Evolutionary conservation across 2,888 invertebrate genomes (phyloP), one percentile per base, ranked within the genome.

Genomic region (Dioctria linearis): DNA sequence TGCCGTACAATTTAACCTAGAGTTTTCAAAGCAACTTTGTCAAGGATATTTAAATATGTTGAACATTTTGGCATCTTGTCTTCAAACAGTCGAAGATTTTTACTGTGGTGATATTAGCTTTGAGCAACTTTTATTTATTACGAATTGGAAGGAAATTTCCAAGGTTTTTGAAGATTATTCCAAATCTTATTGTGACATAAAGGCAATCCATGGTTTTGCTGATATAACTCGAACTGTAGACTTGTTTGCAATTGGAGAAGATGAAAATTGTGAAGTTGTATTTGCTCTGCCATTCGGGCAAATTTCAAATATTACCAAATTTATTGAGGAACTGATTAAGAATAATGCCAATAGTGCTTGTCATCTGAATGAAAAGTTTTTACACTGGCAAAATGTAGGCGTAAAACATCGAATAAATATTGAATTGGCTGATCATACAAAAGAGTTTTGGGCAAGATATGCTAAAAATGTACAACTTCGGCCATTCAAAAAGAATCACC

Each of bases 151-250:
- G 85, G 95, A 95, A 88, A 92, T 91, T 88, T 91, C 94, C 86
- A 91, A 91, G 86, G 90, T 94, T 82, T 94, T 94, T 87, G 93
- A 92, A 87, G 91, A 91, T 87, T 95, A 95, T 90, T 91, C 93
- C 66, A 90, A 92, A 88, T 91, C 92, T 84, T 90, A 94, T 86
- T 94, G 94, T 88, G 93, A 94, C 90, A 91, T 94, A 83, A 92
- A 93, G 85, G 93, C 94, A 84, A 90, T 94, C 82, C 92, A 93
- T 85, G 95, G 94, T 51, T 94, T 94, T 85, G 86, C 90, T 63
- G 92, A 93, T 84, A 92, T 94, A 79, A 91, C 93, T 83, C 91
- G 90, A 87, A 86, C 92, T 76, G 90, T 94, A 81, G 93, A 82
- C 5, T 40, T 83, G 4, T 75, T 85, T 90, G 84, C 91, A 91